Evolutionary conservation across 2,888 invertebrate species (phyloP).

Genomic region (Steinernema carpocapsae): DNA sequence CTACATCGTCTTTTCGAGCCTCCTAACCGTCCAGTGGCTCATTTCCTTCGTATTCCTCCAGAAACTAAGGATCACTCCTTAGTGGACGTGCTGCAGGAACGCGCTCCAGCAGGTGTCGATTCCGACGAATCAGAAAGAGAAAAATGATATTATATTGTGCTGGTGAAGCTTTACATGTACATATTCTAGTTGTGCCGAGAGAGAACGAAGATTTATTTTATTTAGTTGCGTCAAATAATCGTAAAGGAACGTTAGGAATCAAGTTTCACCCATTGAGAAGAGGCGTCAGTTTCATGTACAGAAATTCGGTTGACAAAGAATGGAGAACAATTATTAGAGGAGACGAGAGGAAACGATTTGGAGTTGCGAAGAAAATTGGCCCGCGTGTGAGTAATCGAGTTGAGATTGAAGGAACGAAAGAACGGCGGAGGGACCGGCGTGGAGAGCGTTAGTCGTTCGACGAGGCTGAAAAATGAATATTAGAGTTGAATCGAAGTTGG

Average conservation of each 20-base stretch:
- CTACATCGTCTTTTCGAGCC: conserved; percentile 51
- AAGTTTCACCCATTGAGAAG: neutral
- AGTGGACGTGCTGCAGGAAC: conserved; percentile 41
- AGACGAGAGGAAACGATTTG: neutral
- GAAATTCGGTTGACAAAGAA: neutral
- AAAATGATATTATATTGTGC: neutral
- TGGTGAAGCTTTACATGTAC: conserved; percentile 2
- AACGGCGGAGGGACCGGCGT: neutral
- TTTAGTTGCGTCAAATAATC: neutral
- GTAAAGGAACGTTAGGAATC: conserved; percentile 8
- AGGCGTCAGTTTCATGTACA: neutral
- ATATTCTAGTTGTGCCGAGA: neutral
- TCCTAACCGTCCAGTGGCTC: conserved; percentile 56
- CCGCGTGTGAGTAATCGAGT: conserved; percentile 4
- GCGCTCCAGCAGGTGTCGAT: neutral
- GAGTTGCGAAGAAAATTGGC: conserved; percentile 9
- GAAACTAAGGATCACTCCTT: conserved; percentile 47
- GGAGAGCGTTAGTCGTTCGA: neutral
- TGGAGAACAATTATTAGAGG: conserved; percentile 1
- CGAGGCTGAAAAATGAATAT: neutral
- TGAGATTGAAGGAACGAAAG: conserved; percentile 9
- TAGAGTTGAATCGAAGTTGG: too few relatives aligned
- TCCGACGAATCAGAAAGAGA: neutral
- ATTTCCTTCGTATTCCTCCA: conserved; percentile 50
- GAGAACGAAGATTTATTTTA: conserved; percentile 5